Conservation (phyloP, 2,797 vertebrate genomes). For the Amazona ochrocephala region DNA sequence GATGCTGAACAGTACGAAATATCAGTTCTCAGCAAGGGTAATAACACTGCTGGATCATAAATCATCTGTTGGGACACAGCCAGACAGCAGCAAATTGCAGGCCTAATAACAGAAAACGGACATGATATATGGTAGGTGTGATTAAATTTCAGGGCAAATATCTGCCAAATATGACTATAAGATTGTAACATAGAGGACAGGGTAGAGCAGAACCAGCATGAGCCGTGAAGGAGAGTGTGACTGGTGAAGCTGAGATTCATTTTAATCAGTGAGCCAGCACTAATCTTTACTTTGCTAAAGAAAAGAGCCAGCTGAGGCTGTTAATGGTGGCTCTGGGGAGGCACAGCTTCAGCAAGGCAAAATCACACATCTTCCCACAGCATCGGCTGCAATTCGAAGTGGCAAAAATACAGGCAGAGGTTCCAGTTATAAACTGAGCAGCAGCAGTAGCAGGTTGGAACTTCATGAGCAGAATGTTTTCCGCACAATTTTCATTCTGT, state of each 20-base stretch:
- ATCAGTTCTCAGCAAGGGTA: constrained; percentile 19
- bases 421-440: neutral
- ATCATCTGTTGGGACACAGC: neutral
- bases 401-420: neutral
- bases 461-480: rapidly evolving
- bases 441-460: neutral
- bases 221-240: neutral
- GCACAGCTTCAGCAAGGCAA: neutral
- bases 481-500: neutral
- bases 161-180: neutral
- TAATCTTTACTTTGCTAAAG: neutral
- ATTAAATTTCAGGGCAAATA: constrained; percentile 6
- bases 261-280: neutral
- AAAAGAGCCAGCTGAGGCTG: neutral
- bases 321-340: neutral
- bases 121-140: neutral
- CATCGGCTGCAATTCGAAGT: rapidly evolving
- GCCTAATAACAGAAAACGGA: neutral
- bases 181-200: neutral
- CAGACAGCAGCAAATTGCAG: constrained; percentile 25
- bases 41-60: neutral
- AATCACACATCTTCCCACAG: neutral
- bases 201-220: neutral
- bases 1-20: neutral
- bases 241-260: neutral